Evolutionary conservation across 2,113 vertebrate genomes (phyloP).

Genomic region (Tinamus guttatus): DNA sequence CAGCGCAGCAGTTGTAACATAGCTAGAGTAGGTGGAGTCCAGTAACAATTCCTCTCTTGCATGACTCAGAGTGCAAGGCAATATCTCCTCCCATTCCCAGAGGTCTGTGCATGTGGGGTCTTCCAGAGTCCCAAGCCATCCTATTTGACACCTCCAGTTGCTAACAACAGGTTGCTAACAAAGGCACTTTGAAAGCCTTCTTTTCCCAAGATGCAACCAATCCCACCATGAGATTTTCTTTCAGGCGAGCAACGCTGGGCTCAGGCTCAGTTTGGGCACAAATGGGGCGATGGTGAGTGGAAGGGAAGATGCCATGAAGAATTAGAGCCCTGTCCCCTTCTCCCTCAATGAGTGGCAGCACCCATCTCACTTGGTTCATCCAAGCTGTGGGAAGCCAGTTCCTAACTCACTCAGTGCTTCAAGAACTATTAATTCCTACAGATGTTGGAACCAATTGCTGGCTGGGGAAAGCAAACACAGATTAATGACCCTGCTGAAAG

Average conservation of each 20-base stretch:
- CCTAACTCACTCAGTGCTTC: neutral
- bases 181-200: neutral
- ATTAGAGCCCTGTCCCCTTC: neutral
- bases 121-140: neutral
- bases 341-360: neutral
- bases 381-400: neutral
- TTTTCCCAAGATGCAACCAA: neutral
- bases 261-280: neutral
- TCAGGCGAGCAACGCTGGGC: fast-evolving
- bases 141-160: neutral
- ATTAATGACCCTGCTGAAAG: neutral
- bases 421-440: neutral
- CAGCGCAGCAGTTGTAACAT: neutral
- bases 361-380: neutral
- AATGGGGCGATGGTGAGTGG: neutral
- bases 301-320: neutral
- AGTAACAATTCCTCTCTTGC: neutral
- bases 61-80: slow-evolving; percentile 36
- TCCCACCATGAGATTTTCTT: neutral
- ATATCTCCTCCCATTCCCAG: slow-evolving; percentile 40
- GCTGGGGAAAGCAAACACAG: fast-evolving
- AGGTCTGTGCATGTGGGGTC: neutral
- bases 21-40: slow-evolving; percentile 49
- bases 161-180: neutral
- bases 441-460: neutral